These are phyloP conservation scores for Lepetodrilus schrolli DNA, from an alignment of 2,888 invertebrate species.

Conservation along the genomic window DNA sequence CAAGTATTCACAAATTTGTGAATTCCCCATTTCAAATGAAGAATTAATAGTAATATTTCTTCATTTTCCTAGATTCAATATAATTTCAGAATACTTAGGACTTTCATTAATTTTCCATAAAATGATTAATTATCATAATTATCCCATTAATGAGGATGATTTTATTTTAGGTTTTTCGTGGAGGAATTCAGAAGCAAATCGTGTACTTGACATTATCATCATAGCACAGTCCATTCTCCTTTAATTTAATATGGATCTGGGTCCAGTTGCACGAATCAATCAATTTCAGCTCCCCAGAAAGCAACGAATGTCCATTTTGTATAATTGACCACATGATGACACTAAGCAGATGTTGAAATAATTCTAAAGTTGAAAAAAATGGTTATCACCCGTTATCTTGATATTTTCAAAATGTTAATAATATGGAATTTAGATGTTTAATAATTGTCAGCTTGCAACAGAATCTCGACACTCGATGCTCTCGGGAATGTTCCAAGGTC, in stretches of 20 bases:
- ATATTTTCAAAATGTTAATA: not conserved
- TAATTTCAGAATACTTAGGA: not conserved
- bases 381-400: not conserved
- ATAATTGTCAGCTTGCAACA: too few species aligned
- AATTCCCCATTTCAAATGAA: too few species aligned
- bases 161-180: not conserved
- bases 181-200: not conserved
- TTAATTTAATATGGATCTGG: not conserved
- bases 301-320: not conserved
- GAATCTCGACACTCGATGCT: too few species aligned
- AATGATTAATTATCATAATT: not conserved
- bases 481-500: too few species aligned
- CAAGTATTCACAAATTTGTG: too few species aligned
- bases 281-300: not conserved
- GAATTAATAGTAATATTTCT: too few species aligned
- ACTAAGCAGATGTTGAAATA: conserved; percentile 2
- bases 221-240: not conserved
- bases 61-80: not conserved
- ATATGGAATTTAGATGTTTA: not conserved
- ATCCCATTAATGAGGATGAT: not conserved
- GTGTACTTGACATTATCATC: not conserved
- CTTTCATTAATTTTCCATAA: not conserved
- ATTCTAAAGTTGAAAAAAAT: conserved; percentile 20
- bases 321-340: not conserved
- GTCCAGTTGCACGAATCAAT: not conserved